Conservation (phyloP, 1,140 invertebrate genomes). For the Mizuhopecten yessoensis region DNA sequence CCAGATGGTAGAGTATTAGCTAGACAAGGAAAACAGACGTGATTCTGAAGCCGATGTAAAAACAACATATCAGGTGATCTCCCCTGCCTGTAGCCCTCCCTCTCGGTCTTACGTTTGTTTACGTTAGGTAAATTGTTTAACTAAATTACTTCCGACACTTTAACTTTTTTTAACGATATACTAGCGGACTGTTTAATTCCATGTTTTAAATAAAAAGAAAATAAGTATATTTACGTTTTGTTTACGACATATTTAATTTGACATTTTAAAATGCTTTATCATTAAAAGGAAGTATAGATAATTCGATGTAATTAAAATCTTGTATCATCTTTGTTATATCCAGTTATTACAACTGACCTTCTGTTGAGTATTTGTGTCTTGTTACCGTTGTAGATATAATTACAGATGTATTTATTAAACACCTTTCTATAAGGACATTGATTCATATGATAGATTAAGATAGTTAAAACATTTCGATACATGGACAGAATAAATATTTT, state of each 20-base stretch:
- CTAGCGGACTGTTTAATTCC: neutral
- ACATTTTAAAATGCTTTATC: slow-evolving; percentile 1
- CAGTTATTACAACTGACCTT: too few species aligned
- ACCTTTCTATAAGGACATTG: too few species aligned
- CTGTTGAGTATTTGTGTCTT: too few species aligned
- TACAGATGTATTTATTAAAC: too few species aligned
- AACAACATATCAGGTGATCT: neutral
- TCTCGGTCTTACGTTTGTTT: neutral
- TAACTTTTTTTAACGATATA: neutral
- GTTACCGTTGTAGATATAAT: too few species aligned
- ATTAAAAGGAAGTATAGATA: neutral
- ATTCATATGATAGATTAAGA: too few species aligned
- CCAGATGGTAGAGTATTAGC: neutral
- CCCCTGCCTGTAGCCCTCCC: neutral
- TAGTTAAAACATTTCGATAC: too few species aligned
- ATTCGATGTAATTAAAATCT: neutral
- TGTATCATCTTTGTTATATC: too few species aligned
- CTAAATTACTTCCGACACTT: neutral
- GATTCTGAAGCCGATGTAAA: neutral
- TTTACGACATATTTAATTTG: neutral
- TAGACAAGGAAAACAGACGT: slow-evolving; percentile 5
- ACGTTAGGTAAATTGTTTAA: neutral
- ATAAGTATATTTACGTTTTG: neutral
- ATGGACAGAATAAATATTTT: too few species aligned
- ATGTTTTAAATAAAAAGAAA: neutral